These are phyloP conservation scores for Cyprinodon diabolis DNA, from an alignment of 2,797 vertebrate species.

Conservation along the genomic window DNA sequence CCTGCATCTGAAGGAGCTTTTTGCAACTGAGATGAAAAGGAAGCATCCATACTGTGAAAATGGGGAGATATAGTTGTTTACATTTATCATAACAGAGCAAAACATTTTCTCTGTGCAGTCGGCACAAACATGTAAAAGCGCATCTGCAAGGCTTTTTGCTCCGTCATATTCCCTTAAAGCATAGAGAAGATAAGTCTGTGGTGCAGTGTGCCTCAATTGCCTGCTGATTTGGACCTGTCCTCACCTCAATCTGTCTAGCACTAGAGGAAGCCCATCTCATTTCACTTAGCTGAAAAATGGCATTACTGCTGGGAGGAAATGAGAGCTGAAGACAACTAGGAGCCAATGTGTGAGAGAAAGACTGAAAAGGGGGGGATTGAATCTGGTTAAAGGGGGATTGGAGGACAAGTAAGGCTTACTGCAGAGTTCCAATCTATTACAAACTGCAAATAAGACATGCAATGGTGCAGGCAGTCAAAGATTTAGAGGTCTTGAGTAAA, in stretches of 20 bases:
- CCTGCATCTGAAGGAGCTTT: constrained; percentile 21
- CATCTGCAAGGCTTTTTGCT: constrained; percentile 22
- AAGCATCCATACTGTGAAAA: constrained; percentile 28
- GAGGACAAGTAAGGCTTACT: constrained; percentile 66
- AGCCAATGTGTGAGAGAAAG: constrained; percentile 18
- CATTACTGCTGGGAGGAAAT: constrained; percentile 64
- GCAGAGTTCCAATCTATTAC: constrained; percentile 41
- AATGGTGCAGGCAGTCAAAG: constrained; percentile 2
- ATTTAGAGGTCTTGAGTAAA: constrained; percentile 20
- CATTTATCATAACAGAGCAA: constrained; percentile 32
- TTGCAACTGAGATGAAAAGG: constrained; percentile 27
- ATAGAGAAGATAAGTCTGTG: constrained; percentile 33
- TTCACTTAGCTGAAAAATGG: constrained; percentile 63
- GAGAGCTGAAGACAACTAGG: constrained; percentile 52
- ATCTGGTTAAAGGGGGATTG: constrained; percentile 57
- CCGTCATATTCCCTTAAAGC: constrained; percentile 26
- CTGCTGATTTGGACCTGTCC: constrained; percentile 52
- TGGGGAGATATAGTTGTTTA: constrained; percentile 1
- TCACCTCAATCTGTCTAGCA: constrained; percentile 61
- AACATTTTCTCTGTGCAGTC: constrained; percentile 14
- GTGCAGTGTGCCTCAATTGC: constrained; percentile 32
- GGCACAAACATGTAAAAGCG: constrained; percentile 26
- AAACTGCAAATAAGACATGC: constrained; percentile 46
- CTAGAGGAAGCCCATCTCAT: constrained; percentile 62
- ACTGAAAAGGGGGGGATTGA: constrained; percentile 19